Base-by-base conservation (phyloP, 92 coral and sea anemone species). In the Palythoa grandiflora region DNA sequence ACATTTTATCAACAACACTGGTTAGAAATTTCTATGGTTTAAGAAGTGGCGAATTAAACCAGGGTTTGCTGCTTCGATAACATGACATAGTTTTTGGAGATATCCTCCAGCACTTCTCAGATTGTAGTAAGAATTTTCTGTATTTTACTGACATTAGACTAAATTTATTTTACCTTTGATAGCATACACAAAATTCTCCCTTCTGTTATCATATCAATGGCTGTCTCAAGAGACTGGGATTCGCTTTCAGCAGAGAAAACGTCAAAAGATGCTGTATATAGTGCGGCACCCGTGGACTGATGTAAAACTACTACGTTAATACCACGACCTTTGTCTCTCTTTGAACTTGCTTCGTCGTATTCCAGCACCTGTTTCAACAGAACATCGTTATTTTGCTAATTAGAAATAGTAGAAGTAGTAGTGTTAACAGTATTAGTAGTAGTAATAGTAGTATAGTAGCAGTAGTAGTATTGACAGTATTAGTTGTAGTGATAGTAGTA, bases 131-230 rank as follows among this genome's bases (percentile, higher is more conserved):
- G 28, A 28, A 28, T 28, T 28, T 28, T 28, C 28, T 28, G 28
- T 12, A 15, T 60, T 16, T 60, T 60, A 1, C 3, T 17, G 17
- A 14, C 16, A 6, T 14, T 60, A 13, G 20, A 16, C 47, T 38
- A 8, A 68, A 0, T 68, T 21, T 14, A 1, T 13, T 47, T 39
- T 65, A 90, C 92, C 92, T 90, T 90, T 47, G 88, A 88, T 3
- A 88, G 50, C n/a, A 90, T 70, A 60, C 92, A 90, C 76, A 90
- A 15, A 36, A 90, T 90, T 59, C 92, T 78, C 52, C 92, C 92
- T 12, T 90, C 92, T 14, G 92, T 85, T 16, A 80, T 80, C 92
- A 90, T 90, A 36, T 86, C 87, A 14, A 90, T 68, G 19, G 86
- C 79, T 3, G 84, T 52, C 48, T 85, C 89, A 5, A 90, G 75